Percentiles rank a stretch among this genome's conserved stretches.
Conservation (phyloP, 2,797 vertebrate species). For the Chanos chanos region DNA sequence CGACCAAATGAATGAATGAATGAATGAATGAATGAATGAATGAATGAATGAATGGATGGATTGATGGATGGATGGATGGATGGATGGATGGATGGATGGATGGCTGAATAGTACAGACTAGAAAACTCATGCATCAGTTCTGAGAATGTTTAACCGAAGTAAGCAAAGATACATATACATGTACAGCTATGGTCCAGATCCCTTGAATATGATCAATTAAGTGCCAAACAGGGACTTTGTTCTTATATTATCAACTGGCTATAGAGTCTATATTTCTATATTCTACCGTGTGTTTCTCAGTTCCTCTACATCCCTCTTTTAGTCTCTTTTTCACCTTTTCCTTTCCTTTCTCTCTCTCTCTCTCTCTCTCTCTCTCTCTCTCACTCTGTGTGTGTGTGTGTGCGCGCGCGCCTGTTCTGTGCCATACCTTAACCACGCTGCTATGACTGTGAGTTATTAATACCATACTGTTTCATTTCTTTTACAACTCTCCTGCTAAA, state of each 20-base stretch:
- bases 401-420: constrained; percentile 39
- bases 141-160: too few relatives aligned
- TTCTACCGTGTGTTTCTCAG: neutral
- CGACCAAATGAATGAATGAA: neutral
- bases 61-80: neutral
- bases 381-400: constrained; percentile 9
- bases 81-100: neutral
- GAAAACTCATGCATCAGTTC: too few relatives aligned
- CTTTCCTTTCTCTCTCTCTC: neutral
- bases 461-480: constrained; percentile 60
- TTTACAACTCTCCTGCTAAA: constrained; percentile 60
- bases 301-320: neutral
- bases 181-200: too few relatives aligned
- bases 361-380: neutral
- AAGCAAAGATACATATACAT: too few relatives aligned
- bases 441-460: constrained; percentile 59
- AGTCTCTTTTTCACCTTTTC: neutral
- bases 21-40: neutral
- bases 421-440: constrained; percentile 46
- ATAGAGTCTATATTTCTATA: too few relatives aligned
- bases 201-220: too few relatives aligned
- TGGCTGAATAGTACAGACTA: too few relatives aligned
- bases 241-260: too few relatives aligned
- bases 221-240: too few relatives aligned
- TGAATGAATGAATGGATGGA: neutral